Evolutionary conservation across 1,140 invertebrate species (phyloP), one percentile per base, ranked within the genome.

Genomic region (Lepidurus arcticus): DNA sequence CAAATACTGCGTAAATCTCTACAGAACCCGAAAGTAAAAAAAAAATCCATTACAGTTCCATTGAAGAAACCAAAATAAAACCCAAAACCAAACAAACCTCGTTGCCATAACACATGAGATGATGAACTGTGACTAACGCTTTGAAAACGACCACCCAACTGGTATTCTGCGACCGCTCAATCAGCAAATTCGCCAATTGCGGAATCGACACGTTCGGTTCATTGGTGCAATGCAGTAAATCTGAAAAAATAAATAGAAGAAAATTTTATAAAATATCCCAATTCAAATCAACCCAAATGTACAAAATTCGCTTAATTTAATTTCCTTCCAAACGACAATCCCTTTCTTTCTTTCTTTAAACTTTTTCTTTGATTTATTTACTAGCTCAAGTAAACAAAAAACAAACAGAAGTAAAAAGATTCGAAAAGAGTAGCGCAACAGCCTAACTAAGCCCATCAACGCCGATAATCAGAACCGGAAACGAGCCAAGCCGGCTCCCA

Each of bases 131-230:
- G 83, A 99, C 95, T 76, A 99, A 90, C 44, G 97, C 92, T 87
- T 99, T 99, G 87, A 98, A 99, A 53, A 99, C 97, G 43, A 99
- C 96, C 79, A 98, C 94, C 97, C 97, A 99, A 85, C 95, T 98
- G 81, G 92, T 91, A 88, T 96, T 96, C 86, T 98, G 97, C 79
- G 96, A 98, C 81, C 98, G 88, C 87, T 99, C 97, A 84, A 99
- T 96, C 81, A 99, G 90, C 80, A 99, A 88, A 89, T 99, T 99
- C 77, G 98, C 98, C 86, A 99, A 87, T 85, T 98, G 96, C 84
- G 98, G 98, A 87, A 99, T 99, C 74, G 97, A 99, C 21, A 99
- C 97, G 87, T 99, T 99, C 45, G 97, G 97, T 87, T 99, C 98
- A 86, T 99, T 98, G 84, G 98, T 99, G 88, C 97, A 99, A 84